Evolutionary conservation across 2,797 vertebrate species (phyloP).

Genomic region (Neoniphon sammara): DNA sequence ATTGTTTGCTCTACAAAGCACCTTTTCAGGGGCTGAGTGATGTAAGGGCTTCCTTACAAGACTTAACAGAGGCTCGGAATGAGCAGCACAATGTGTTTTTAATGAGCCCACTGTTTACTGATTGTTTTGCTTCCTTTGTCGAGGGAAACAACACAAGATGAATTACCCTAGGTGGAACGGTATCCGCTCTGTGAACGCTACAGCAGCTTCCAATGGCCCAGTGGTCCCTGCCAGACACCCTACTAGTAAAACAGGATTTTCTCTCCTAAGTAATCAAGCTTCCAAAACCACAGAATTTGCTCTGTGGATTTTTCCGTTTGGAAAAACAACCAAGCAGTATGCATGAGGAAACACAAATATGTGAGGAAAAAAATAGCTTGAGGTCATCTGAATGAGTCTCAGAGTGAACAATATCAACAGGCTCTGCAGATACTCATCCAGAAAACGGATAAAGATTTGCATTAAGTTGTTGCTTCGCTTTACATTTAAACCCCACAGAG

Average conservation of each 20-base stretch:
- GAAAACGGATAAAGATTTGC: slow-evolving; percentile 4
- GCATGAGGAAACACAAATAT: slow-evolving; percentile 61
- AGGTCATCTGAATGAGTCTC: slow-evolving; percentile 48
- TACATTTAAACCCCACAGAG: not conserved
- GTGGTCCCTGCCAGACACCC: slow-evolving; percentile 44
- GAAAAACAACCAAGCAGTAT: slow-evolving; percentile 59
- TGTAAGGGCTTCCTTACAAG: slow-evolving; percentile 62
- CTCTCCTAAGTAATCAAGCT: slow-evolving; percentile 41
- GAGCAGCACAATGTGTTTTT: slow-evolving; percentile 64
- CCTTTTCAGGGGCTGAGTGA: slow-evolving; percentile 57
- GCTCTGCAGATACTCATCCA: slow-evolving; percentile 20
- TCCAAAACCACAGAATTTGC: slow-evolving; percentile 57
- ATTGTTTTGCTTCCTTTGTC: slow-evolving; percentile 64
- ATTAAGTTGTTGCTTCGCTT: slow-evolving; percentile 1
- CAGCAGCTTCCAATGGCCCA: slow-evolving; percentile 35
- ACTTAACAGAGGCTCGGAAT: slow-evolving; percentile 46
- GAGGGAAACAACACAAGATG: slow-evolving; percentile 33
- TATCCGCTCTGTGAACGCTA: slow-evolving; percentile 12
- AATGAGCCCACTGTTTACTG: slow-evolving; percentile 67
- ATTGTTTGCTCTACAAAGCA: slow-evolving; percentile 63
- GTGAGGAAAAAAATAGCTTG: slow-evolving; percentile 47
- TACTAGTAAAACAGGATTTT: slow-evolving; percentile 65
- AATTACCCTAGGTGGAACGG: slow-evolving; percentile 44
- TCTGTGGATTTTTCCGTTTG: slow-evolving; percentile 62
- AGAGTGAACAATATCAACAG: slow-evolving; percentile 37